Evolutionary conservation across 2,888 invertebrate species (phyloP).

Genomic region (Polia nebulosa): DNA sequence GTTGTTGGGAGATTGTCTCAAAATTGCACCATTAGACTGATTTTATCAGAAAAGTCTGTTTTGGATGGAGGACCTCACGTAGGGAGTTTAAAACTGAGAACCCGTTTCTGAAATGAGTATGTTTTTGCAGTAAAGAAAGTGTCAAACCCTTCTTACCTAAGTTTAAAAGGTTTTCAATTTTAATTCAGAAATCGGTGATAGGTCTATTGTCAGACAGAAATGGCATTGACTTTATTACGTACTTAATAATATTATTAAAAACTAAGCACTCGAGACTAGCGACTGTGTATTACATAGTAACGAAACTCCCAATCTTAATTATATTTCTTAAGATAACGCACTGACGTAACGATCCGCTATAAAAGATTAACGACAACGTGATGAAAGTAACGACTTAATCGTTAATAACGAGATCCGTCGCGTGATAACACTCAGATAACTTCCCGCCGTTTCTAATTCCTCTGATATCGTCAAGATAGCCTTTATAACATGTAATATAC

Average conservation of each 20-base stretch:
- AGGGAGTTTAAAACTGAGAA: too few species aligned
- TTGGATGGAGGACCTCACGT: too few species aligned
- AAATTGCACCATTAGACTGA: too few species aligned
- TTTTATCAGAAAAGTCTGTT: too few species aligned
- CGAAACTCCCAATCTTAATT: slow-evolving; percentile 37
- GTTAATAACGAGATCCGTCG: slow-evolving; percentile 43
- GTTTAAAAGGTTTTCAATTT: too few species aligned
- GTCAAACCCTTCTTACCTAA: too few species aligned
- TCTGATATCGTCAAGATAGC: slow-evolving; percentile 58
- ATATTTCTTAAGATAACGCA: slow-evolving; percentile 32
- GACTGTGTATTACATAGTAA: slow-evolving; percentile 12
- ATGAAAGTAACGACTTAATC: slow-evolving; percentile 39
- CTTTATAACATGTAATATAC: slow-evolving; percentile 46
- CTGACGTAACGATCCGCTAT: slow-evolving; percentile 35
- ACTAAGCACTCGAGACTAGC: neutral
- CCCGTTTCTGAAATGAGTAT: too few species aligned
- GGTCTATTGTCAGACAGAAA: too few species aligned
- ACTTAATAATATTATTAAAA: neutral
- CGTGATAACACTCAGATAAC: slow-evolving; percentile 40
- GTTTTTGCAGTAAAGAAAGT: too few species aligned
- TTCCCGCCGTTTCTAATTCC: slow-evolving; percentile 45
- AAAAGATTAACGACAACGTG: slow-evolving; percentile 53
- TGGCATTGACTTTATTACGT: neutral
- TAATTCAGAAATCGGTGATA: too few species aligned
- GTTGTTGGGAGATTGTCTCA: too few species aligned